A percentile compares a stretch with the other conserved stretches of the same genome.
Conservation (phyloP, 2,797 vertebrate species). For the Betta splendens region DNA sequence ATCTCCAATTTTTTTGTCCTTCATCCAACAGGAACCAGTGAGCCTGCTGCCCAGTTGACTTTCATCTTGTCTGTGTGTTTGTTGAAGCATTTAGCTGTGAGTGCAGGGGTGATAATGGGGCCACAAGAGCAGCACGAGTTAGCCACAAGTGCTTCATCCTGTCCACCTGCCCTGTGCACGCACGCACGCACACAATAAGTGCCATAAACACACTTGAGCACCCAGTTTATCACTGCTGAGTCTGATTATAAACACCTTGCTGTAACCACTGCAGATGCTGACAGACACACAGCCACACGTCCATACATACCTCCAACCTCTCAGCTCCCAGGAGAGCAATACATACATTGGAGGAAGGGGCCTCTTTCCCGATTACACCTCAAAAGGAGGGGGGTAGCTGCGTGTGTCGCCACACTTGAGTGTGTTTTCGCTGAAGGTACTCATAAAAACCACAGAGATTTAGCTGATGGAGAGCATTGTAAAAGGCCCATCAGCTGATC, state of each 20-base stretch:
- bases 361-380: constrained; percentile 72
- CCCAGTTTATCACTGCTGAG: constrained; percentile 57
- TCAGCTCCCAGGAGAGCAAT: constrained; percentile 68
- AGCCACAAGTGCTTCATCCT: constrained; percentile 24
- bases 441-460: constrained; percentile 76
- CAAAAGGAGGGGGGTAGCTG: constrained; percentile 22
- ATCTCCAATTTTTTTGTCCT: background rate
- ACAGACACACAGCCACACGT: constrained; percentile 32
- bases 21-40: background rate
- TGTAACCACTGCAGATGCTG: constrained; percentile 45
- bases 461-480: constrained; percentile 72
- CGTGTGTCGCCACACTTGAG: constrained; percentile 20
- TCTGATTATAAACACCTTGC: constrained; percentile 71
- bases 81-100: constrained; percentile 42
- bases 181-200: constrained; percentile 49
- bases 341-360: constrained; percentile 55
- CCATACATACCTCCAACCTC: constrained; percentile 38
- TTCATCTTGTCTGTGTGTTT: constrained; percentile 35
- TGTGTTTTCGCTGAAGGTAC: constrained; percentile 65
- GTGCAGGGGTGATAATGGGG: constrained; percentile 48
- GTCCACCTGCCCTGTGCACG: constrained; percentile 33
- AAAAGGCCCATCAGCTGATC: constrained; percentile 68
- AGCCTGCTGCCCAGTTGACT: constrained; percentile 12
- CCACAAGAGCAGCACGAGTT: constrained; percentile 27
- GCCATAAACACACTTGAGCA: constrained; percentile 57